Evolutionary conservation across 2,113 vertebrate species (phyloP).

Genomic region (Melanerpes formicivorus): DNA sequence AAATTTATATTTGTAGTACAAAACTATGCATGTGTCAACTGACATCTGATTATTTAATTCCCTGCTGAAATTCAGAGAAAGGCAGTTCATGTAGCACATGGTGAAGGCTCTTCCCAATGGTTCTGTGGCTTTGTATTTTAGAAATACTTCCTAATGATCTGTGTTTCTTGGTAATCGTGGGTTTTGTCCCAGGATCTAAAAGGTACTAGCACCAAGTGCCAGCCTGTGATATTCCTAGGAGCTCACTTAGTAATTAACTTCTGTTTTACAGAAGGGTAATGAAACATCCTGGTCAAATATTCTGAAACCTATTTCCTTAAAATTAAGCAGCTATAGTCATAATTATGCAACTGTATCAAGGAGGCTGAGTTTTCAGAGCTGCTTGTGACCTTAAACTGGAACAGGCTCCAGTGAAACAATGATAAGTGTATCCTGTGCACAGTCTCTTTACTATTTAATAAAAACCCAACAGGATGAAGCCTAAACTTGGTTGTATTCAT

Average conservation of each 20-base stretch:
- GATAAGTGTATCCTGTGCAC: neutral
- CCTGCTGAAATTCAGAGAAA: neutral
- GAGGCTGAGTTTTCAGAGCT: constrained; percentile 15
- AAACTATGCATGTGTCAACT: neutral
- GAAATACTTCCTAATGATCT: neutral
- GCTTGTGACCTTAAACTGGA: constrained; percentile 34
- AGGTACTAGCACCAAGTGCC: neutral
- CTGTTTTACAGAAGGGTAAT: neutral
- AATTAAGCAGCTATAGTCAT: neutral
- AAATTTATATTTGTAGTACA: neutral
- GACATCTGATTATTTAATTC: neutral
- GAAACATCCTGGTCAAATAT: neutral
- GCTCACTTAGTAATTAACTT: neutral
- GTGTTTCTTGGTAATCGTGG: neutral
- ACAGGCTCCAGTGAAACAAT: neutral
- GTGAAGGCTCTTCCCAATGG: neutral
- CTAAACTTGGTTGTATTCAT: constrained; percentile 1
- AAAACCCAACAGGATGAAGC: neutral
- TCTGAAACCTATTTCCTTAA: neutral
- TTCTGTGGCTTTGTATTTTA: neutral
- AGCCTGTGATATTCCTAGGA: neutral
- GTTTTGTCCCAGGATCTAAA: neutral
- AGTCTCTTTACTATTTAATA: neutral
- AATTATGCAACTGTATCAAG: constrained; percentile 29
- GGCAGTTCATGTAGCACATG: neutral